A percentile compares a stretch with the other conserved stretches of the same genome.
Evolutionary conservation across 35 echinoderm and acorn worm species (phyloP).

Genomic region (Heliocidaris erythrogramma): DNA sequence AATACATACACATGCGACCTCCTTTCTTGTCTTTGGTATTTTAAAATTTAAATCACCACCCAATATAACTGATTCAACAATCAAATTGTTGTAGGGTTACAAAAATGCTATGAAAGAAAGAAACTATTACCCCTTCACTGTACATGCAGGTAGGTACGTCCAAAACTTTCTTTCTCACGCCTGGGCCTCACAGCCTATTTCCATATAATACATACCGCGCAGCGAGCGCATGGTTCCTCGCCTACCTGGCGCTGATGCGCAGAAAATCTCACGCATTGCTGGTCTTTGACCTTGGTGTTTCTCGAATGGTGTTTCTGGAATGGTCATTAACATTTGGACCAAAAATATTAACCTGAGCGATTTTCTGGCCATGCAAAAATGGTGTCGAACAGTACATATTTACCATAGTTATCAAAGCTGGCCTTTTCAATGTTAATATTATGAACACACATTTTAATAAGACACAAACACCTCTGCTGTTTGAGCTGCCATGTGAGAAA

Average conservation of each 20-base stretch:
- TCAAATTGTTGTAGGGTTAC: conserved; percentile 17
- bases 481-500: conserved; percentile 48
- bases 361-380: conserved; percentile 24
- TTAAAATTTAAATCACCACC: conserved; percentile 19
- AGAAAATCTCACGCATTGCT: no score
- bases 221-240: no score
- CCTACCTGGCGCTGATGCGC: no score
- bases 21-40: conserved; percentile 31
- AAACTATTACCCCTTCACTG: no score
- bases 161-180: no score
- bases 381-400: conserved; percentile 32
- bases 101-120: conserved; percentile 1
- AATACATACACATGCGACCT: conserved; percentile 16
- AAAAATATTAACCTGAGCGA: conserved; percentile 39
- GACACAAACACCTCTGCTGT: conserved; percentile 36
- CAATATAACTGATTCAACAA: conserved; percentile 55
- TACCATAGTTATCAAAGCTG: conserved; percentile 16
- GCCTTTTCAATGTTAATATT: background rate
- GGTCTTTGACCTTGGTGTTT: no score
- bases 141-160: no score
- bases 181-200: no score
- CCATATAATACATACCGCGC: no score
- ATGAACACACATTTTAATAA: background rate
- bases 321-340: conserved; percentile 45
- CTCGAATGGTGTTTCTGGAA: no score